Evolutionary conservation across 2,797 vertebrate genomes (phyloP).

Genomic region (Chiloscyllium punctatum): DNA sequence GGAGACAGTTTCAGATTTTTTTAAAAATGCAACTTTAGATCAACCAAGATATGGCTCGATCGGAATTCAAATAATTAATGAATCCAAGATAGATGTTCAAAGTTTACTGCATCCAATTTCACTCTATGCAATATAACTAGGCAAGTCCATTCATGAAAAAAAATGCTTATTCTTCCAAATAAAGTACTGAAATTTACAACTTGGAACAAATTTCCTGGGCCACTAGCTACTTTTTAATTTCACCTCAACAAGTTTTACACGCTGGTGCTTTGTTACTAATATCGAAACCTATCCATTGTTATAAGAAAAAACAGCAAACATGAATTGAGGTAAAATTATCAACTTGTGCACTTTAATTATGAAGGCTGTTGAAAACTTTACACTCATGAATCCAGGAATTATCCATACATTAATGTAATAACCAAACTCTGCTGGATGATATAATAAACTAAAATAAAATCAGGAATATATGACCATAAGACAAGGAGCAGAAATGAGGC

Average conservation of each 20-base stretch:
- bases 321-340: background rate
- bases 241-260: background rate
- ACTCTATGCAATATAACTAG: background rate
- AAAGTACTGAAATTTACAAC: background rate
- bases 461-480: too few species aligned
- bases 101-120: background rate
- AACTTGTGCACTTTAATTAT: background rate
- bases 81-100: background rate
- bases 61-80: background rate
- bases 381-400: background rate
- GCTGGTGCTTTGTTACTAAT: background rate
- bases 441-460: background rate
- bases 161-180: background rate
- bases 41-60: background rate
- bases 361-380: background rate
- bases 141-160: background rate
- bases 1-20: background rate
- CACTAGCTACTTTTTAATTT: background rate
- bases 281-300: background rate
- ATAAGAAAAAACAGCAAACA: background rate
- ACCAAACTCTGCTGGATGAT: background rate
- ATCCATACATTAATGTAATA: background rate
- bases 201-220: conserved; percentile 5
- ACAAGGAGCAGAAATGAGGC: too few species aligned
- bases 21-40: background rate